Evolutionary conservation across 1,140 invertebrate genomes (phyloP), one percentile per base, ranked within the genome.

Genomic region (Calycopis cecrops): DNA sequence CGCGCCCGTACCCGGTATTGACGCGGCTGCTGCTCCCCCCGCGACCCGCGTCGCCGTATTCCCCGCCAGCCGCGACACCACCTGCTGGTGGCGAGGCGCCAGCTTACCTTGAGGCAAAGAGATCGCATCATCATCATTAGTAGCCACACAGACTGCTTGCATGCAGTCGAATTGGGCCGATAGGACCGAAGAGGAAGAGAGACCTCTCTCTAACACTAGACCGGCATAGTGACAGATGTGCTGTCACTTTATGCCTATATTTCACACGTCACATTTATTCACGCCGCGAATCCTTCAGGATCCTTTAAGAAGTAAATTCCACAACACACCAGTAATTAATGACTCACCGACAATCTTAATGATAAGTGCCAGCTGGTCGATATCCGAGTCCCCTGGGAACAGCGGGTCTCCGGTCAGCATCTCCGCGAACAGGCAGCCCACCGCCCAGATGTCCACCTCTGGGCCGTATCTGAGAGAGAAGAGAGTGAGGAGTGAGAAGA

Each of bases 391-490:
- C 0, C 96, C 96, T 0, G 96, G 94, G 88, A 97, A 97, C 9
- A 97, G 75, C 0, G 94, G 93, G 65, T 95, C 93, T 0, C 94
- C 94, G 2, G 92, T 95, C 65, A 96, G 82, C 91, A 97, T 94
- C 89, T 98, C 97, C 9, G 95, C 92, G 74, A 95, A 95, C 1
- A 98, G 90, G 76, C 96, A 97, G 0, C 94, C 94, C 0, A 92
- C 88, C 0, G 96, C 96, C 97, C 97, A 98, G 35, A 97, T 91
- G 71, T 98, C 96, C 10, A 98, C 94, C 40, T 94, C 90, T 44
- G 91, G 90, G 10, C 90, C 91, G 63, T 92, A 92, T 55, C 89
- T 90, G 57, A 0, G 55, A 60, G 48, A n/a, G 49, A 53, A 40
- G n/a, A n/a, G n/a, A n/a, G n/a, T n/a, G n/a, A n/a, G n/a, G n/a